Percentiles rank a stretch among this genome's conserved stretches.
Evolutionary conservation across 2,113 vertebrate species (phyloP).

Genomic region (Penelope pileata): DNA sequence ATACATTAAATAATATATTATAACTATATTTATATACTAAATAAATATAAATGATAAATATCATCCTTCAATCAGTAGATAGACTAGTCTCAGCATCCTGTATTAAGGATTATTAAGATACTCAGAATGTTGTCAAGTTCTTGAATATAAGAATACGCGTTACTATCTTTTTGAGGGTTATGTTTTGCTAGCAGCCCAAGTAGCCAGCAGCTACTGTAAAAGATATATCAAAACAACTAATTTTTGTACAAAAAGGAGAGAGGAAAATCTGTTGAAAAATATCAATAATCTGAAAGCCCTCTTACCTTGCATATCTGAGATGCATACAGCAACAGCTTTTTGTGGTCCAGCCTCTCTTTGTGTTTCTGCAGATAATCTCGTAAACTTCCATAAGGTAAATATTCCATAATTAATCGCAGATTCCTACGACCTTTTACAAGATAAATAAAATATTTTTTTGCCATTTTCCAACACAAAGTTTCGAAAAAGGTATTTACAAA

Average conservation of each 20-base stretch:
- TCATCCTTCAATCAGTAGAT: not conserved
- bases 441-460: not conserved
- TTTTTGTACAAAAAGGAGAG: not conserved
- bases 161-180: not conserved
- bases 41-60: not conserved
- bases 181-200: not conserved
- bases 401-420: slow-evolving; percentile 96
- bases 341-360: slow-evolving; percentile 90
- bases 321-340: slow-evolving; percentile 91
- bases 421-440: slow-evolving; percentile 87
- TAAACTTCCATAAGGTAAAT: slow-evolving; percentile 94
- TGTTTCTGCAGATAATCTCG: slow-evolving; percentile 96
- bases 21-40: not conserved
- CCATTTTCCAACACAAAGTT: not conserved
- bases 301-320: slow-evolving; percentile 97
- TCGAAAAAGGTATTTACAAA: slow-evolving; percentile 6
- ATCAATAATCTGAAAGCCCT: not conserved
- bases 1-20: too few species aligned
- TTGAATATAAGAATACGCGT: not conserved
- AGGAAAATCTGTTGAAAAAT: not conserved
- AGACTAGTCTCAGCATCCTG: not conserved
- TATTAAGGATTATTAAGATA: not conserved
- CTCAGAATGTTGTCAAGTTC: not conserved
- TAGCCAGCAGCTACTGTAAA: not conserved
- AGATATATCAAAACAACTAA: not conserved